Evolutionary conservation across 2,888 invertebrate genomes (phyloP).

Genomic region (Listrodromus nycthemerus): DNA sequence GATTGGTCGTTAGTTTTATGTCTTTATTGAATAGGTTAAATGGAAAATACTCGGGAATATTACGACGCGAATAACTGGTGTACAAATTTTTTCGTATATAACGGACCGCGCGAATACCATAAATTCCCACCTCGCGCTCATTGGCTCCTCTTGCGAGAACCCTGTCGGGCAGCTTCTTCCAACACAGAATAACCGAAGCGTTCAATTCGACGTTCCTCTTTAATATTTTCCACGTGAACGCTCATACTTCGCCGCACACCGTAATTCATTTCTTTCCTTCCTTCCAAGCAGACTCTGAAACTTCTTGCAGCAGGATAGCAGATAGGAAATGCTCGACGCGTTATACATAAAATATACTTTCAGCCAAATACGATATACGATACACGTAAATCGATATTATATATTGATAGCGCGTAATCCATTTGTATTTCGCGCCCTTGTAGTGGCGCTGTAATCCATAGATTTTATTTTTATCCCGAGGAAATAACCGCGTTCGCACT

Average conservation of each 20-base stretch:
- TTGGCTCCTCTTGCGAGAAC: constrained; percentile 22
- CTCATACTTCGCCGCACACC: neutral
- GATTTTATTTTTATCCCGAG: constrained; percentile 33
- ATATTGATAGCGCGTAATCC: constrained; percentile 8
- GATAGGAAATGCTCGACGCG: neutral
- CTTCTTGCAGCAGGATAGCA: neutral
- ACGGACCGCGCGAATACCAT: constrained; percentile 19
- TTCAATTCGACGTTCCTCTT: neutral
- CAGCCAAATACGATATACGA: neutral
- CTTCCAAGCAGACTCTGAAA: constrained; percentile 2
- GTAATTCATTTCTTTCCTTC: neutral
- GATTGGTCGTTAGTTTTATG: neutral
- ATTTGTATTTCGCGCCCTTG: constrained; percentile 42
- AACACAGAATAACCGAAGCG: neutral
- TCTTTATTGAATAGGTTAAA: neutral
- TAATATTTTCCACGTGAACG: neutral
- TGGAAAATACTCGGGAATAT: neutral
- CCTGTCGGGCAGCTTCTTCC: neutral
- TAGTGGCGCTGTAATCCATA: constrained; percentile 15
- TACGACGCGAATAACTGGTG: neutral
- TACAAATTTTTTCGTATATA: neutral
- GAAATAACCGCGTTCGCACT: constrained; percentile 24
- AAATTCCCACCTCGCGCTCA: constrained; percentile 31
- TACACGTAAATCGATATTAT: neutral
- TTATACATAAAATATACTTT: constrained; percentile 2